Conservation (phyloP, 1,140 invertebrate genomes). For the Apis cerana region DNA sequence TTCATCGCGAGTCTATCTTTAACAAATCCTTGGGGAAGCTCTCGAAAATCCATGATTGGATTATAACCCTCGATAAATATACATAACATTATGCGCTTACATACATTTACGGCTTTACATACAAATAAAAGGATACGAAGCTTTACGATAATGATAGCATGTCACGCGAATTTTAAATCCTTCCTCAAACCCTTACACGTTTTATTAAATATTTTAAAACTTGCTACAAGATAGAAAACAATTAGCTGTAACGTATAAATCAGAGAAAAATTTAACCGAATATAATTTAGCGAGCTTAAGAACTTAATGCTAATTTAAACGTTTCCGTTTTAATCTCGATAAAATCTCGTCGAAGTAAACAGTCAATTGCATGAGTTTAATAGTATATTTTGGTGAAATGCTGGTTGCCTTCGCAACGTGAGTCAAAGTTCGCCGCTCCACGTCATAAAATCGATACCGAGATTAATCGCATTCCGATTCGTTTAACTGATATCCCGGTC, state of each 20-base stretch:
- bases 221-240: no score
- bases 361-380: background rate
- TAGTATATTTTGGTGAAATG: background rate
- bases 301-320: no score
- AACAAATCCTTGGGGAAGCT: background rate
- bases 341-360: no score
- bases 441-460: conserved; percentile 39
- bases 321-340: no score
- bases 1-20: background rate
- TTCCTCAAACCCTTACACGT: background rate
- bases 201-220: background rate
- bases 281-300: no score
- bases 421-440: conserved; percentile 5
- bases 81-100: background rate
- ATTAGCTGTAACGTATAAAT: no score
- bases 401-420: background rate
- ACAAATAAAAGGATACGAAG: conserved; percentile 7
- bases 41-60: background rate
- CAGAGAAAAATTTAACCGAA: no score
- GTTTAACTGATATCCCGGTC: conserved; percentile 42
- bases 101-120: conserved; percentile 24
- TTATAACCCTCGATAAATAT: background rate
- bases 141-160: background rate
- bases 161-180: conserved; percentile 2
- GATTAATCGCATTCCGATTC: conserved; percentile 52